Base-by-base conservation (phyloP, 2,113 vertebrate species). In the Aegithalos caudatus region DNA sequence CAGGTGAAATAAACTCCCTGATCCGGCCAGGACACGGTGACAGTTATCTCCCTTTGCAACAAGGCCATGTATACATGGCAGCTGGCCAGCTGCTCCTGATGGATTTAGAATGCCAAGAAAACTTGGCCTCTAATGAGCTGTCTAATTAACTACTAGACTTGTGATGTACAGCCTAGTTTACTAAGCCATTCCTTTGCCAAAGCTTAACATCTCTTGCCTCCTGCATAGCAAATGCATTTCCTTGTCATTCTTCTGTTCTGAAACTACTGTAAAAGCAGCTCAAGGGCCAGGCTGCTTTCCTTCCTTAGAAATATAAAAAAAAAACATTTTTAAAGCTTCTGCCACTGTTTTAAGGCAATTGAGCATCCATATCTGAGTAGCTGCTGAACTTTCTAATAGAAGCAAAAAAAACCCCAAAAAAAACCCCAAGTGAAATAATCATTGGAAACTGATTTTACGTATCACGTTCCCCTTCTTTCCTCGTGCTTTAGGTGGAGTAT, bases 131-230 rank as follows among this genome's bases (percentile, higher is more conserved):
- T 97, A 96, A 94, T 92, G 81, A 97, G 93, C 86, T 95, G 81
- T 92, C 86, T 97, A 96, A 97, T 97, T 97, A 96, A 73, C 83
- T 87, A 71, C 58, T 80, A 48, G 72, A 81, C 79, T 87, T 94
- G 56, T 31, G 42, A 90, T 77, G 78, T 81, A 77, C 89, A 80
- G 58, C 84, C 80, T 64, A 81, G 85, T 91, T 91, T 81, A 71
- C 61, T 20, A 76, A 78, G 48, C 85, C 48, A 13, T 69, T 91
- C 40, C n/a, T 92, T 86, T 96, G 92, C 86, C 91, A 92, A 60
- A 84, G 35, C 25, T 82, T 45, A 57, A 81, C 40, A 70, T 93
- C 87, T 86, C 42, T 83, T 88, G 71, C 67, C 85, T 92, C 33
- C 48, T 56, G n/a, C 27, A 12, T 31, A 76, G 72, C 70, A 65